A percentile compares a stretch with the other conserved stretches of the same genome.
These are phyloP conservation scores for Choristoneura rosaceana DNA, from an alignment of 2,888 invertebrate species.

Conservation along the genomic window DNA sequence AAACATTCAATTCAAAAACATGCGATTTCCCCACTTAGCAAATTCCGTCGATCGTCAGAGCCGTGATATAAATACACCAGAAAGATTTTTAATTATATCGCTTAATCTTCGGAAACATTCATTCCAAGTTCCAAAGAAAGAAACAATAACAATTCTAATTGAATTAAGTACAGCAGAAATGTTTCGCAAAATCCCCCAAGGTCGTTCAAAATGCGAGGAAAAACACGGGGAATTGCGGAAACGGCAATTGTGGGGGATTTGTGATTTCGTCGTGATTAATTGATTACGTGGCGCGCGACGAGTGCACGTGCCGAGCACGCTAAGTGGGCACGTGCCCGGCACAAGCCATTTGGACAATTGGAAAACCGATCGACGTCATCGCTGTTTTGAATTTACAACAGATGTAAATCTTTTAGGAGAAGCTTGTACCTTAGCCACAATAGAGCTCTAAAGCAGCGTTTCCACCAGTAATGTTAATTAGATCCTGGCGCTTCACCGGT, in stretches of 20 bases:
- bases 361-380: neutral
- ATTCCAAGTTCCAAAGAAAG: neutral
- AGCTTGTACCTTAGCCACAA: too few relatives aligned
- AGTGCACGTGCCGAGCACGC: constrained; percentile 12
- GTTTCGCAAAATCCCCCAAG: constrained; percentile 1
- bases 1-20: too few relatives aligned
- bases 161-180: neutral
- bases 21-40: too few relatives aligned
- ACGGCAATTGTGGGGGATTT: constrained; percentile 22
- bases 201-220: neutral
- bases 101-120: too few relatives aligned
- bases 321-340: neutral
- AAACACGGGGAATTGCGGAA: constrained; percentile 7
- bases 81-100: too few relatives aligned
- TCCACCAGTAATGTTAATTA: too few relatives aligned
- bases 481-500: too few relatives aligned
- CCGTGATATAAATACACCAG: too few relatives aligned
- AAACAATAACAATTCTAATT: neutral
- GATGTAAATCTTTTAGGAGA: too few relatives aligned
- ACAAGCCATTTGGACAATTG: neutral
- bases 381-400: too few relatives aligned
- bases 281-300: constrained; percentile 14
- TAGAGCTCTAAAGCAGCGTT: too few relatives aligned
- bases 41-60: too few relatives aligned
- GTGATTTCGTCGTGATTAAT: constrained; percentile 32